These are phyloP conservation scores for Drosophila quadrilineata DNA, from an alignment of 1,140 invertebrate species.

Conservation along the genomic window DNA sequence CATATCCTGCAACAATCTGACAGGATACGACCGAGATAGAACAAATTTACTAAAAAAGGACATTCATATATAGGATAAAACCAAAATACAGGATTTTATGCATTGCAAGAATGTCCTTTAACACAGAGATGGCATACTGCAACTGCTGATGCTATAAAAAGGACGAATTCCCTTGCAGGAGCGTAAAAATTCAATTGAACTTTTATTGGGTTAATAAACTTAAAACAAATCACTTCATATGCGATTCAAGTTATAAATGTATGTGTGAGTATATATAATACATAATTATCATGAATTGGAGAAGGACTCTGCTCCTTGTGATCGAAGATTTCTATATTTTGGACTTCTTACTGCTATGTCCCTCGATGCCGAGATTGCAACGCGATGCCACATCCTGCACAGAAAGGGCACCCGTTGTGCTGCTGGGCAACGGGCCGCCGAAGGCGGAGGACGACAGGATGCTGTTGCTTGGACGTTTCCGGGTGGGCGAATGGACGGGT, in stretches of 20 bases:
- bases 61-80: too few species aligned
- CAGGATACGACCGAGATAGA: too few species aligned
- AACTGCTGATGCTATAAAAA: too few species aligned
- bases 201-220: constrained; percentile 24
- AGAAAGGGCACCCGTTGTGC: constrained; percentile 43
- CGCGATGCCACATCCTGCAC: constrained; percentile 64
- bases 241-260: constrained; percentile 29
- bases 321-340: constrained; percentile 70
- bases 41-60: too few species aligned
- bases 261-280: constrained; percentile 20
- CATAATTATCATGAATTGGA: constrained; percentile 11
- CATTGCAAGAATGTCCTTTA: too few species aligned
- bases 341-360: constrained; percentile 74
- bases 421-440: constrained; percentile 48
- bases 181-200: neutral
- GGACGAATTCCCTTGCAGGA: too few species aligned
- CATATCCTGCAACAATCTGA: too few species aligned
- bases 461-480: constrained; percentile 72
- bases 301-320: too few species aligned
- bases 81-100: too few species aligned
- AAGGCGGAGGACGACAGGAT: constrained; percentile 49
- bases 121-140: too few species aligned
- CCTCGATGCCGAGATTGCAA: constrained; percentile 78
- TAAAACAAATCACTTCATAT: constrained; percentile 38
- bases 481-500: constrained; percentile 83